These are phyloP conservation scores for Drosophila incognita DNA, from an alignment of 2,888 invertebrate species.

Conservation along the genomic window DNA sequence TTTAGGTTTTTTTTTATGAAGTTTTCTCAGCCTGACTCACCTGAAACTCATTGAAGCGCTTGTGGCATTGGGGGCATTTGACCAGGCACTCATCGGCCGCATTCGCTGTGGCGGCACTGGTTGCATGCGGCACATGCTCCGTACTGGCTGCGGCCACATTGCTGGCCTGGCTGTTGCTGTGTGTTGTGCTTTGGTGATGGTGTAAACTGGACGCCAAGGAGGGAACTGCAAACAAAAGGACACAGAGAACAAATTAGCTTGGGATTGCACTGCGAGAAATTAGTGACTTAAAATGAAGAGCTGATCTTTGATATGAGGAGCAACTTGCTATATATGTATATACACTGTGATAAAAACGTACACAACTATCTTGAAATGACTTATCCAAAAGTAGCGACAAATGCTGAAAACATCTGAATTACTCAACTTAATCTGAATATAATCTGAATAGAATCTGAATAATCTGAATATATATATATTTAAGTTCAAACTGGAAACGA, in stretches of 20 bases:
- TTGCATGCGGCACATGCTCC: conserved; percentile 71
- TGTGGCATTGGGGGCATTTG: conserved; percentile 85
- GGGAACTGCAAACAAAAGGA: conserved; percentile 80
- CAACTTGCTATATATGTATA: neutral
- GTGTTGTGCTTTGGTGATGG: conserved; percentile 76
- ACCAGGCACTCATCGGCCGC: conserved; percentile 83
- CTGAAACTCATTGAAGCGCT: conserved; percentile 84
- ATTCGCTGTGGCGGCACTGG: conserved; percentile 55
- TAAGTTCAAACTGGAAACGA: neutral
- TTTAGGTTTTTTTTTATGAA: neutral
- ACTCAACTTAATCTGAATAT: neutral
- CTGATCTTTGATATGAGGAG: neutral
- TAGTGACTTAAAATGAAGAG: neutral
- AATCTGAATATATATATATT: neutral
- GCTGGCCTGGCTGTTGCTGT: conserved; percentile 63
- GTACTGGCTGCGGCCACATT: conserved; percentile 59
- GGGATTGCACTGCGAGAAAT: neutral
- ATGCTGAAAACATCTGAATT: neutral
- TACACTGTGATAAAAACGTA: neutral
- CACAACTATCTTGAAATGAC: neutral
- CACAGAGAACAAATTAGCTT: neutral
- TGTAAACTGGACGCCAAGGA: conserved; percentile 84
- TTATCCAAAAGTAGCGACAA: neutral
- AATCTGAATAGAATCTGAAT: neutral
- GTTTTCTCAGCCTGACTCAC: conserved; percentile 55